Percentiles rank a stretch among this genome's conserved stretches.
Evolutionary conservation across 2,888 invertebrate species (phyloP).

Genomic region (Atethmia centrago): DNA sequence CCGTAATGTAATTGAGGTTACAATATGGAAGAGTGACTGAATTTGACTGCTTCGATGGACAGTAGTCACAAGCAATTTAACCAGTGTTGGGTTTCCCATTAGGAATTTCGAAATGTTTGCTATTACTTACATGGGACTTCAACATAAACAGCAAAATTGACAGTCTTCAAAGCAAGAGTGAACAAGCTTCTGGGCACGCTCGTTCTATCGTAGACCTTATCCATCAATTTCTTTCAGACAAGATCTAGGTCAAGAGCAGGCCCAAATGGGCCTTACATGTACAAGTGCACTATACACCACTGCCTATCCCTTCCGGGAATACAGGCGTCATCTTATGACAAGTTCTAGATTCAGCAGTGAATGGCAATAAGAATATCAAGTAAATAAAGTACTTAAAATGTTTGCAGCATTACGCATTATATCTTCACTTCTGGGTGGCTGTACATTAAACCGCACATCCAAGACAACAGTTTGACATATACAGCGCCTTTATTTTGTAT

Average conservation of each 20-base stretch:
- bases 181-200: background rate
- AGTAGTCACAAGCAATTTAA: background rate
- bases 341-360: background rate
- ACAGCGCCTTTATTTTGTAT: background rate
- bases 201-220: background rate
- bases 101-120: background rate
- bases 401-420: constrained; percentile 22
- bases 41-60: background rate
- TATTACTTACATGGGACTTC: background rate
- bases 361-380: background rate
- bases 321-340: background rate
- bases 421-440: constrained; percentile 41
- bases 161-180: background rate
- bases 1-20: constrained; percentile 3
- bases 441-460: constrained; percentile 2
- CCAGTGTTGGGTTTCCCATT: too few relatives aligned
- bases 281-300: background rate
- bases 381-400: constrained; percentile 23
- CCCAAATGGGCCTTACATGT: background rate
- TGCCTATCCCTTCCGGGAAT: background rate
- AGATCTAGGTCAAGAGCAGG: background rate
- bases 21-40: background rate
- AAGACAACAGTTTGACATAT: background rate
- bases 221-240: background rate
- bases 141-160: background rate